A percentile compares a stretch with the other conserved stretches of the same genome.
Evolutionary conservation across 1,140 invertebrate species (phyloP).

Genomic region (Magallana ariakensis): DNA sequence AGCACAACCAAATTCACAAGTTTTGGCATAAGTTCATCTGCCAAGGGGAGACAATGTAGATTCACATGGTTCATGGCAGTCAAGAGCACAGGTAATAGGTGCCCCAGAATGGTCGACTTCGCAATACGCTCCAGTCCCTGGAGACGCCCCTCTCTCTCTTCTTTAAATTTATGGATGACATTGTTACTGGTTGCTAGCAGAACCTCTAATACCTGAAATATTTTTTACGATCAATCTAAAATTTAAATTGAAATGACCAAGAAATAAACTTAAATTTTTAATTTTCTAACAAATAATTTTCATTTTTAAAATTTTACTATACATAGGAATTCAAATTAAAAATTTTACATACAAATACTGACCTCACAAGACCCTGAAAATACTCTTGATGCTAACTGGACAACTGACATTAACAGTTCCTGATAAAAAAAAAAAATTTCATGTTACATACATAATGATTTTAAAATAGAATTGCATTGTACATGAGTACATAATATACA

Average conservation of each 20-base stretch:
- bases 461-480: background rate
- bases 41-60: conserved; percentile 71
- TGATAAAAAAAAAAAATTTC: conserved; percentile 35
- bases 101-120: conserved; percentile 78
- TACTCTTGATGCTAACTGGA: conserved; percentile 70
- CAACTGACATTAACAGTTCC: conserved; percentile 66
- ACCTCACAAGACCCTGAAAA: conserved; percentile 73
- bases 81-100: conserved; percentile 75
- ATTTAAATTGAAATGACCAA: background rate
- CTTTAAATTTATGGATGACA: conserved; percentile 65
- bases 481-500: background rate
- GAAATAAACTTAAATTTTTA: background rate
- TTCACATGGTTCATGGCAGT: conserved; percentile 76
- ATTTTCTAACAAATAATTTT: no score
- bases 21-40: conserved; percentile 76
- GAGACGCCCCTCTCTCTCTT: conserved; percentile 72
- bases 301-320: no score
- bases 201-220: conserved; percentile 73
- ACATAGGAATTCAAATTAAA: background rate
- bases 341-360: conserved; percentile 27
- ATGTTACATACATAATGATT: background rate
- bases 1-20: conserved; percentile 75
- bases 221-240: background rate
- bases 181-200: conserved; percentile 73
- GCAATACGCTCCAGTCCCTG: conserved; percentile 75